These are phyloP conservation scores for Brachypalpus laphriformis DNA, from an alignment of 2,888 invertebrate genomes.

Conservation along the genomic window DNA sequence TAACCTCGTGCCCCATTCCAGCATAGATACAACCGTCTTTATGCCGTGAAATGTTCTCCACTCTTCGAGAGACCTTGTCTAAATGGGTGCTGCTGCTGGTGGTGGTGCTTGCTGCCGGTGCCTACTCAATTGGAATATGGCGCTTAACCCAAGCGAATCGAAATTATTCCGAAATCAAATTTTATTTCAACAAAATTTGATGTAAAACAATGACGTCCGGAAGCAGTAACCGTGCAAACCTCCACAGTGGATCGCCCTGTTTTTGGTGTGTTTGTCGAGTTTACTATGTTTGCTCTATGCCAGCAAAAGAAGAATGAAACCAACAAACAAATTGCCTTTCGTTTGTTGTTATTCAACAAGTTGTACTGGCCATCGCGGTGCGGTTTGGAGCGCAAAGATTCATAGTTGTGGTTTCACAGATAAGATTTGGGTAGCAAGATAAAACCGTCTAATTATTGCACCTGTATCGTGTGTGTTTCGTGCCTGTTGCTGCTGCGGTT, in stretches of 20 bases:
- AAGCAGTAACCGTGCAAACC: slow-evolving; percentile 43
- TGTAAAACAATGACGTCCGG: slow-evolving; percentile 15
- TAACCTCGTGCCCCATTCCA: slow-evolving; percentile 42
- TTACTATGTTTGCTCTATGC: background rate
- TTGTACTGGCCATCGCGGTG: slow-evolving; percentile 27
- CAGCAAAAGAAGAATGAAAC: slow-evolving; percentile 33
- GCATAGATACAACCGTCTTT: background rate
- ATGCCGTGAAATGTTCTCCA: background rate
- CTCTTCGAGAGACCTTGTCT: slow-evolving; percentile 35
- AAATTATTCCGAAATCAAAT: slow-evolving; percentile 38
- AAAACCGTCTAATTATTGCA: slow-evolving; percentile 62
- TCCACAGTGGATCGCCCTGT: slow-evolving; percentile 3
- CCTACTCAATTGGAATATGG: slow-evolving; percentile 44
- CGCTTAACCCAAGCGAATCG: slow-evolving; percentile 63
- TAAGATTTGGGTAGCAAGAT: slow-evolving; percentile 60
- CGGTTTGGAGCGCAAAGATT: slow-evolving; percentile 52
- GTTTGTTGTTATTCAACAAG: slow-evolving; percentile 33
- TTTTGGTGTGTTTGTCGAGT: slow-evolving; percentile 12
- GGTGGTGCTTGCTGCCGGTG: background rate
- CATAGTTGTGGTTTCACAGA: slow-evolving; percentile 48
- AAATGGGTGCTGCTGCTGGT: slow-evolving; percentile 17
- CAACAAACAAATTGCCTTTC: slow-evolving; percentile 50
- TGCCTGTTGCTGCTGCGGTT: slow-evolving; percentile 22
- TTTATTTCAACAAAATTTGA: slow-evolving; percentile 14
- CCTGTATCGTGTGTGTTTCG: slow-evolving; percentile 33